Evolutionary conservation across 1,140 invertebrate species (phyloP).

Genomic region (Lepidostoma basale): DNA sequence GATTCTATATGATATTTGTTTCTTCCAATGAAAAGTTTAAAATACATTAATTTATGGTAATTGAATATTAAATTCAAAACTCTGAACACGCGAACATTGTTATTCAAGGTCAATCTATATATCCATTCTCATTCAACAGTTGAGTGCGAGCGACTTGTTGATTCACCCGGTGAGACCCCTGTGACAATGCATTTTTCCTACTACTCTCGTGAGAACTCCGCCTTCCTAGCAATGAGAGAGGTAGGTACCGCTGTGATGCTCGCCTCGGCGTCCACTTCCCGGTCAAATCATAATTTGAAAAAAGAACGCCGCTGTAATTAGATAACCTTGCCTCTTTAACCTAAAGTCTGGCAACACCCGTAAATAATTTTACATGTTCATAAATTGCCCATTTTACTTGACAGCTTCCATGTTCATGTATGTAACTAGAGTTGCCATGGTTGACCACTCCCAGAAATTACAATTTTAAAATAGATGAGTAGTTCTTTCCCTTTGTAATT

Average conservation of each 20-base stretch:
- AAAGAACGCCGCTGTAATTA: background rate
- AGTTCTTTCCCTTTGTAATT: too few species aligned
- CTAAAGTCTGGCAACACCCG: background rate
- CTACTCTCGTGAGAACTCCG: background rate
- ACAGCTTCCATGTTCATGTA: background rate
- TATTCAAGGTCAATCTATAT: too few species aligned
- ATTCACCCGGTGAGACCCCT: background rate
- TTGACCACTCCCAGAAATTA: too few species aligned
- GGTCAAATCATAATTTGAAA: background rate
- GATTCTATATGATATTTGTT: too few species aligned
- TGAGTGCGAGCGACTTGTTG: background rate
- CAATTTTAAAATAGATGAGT: too few species aligned
- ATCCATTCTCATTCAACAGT: too few species aligned
- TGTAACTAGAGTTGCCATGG: too few species aligned
- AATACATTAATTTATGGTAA: too few species aligned
- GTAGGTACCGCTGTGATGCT: too few species aligned
- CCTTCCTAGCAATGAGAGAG: background rate
- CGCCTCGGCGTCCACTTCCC: background rate
- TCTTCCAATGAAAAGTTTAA: too few species aligned
- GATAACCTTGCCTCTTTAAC: background rate
- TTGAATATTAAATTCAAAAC: too few species aligned
- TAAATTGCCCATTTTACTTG: background rate
- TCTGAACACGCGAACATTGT: too few species aligned
- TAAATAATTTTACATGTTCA: background rate
- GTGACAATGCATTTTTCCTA: constrained; percentile 2